Base-by-base conservation (phyloP, 2,113 vertebrate species). In the Neomonachus schauinslandi region DNA sequence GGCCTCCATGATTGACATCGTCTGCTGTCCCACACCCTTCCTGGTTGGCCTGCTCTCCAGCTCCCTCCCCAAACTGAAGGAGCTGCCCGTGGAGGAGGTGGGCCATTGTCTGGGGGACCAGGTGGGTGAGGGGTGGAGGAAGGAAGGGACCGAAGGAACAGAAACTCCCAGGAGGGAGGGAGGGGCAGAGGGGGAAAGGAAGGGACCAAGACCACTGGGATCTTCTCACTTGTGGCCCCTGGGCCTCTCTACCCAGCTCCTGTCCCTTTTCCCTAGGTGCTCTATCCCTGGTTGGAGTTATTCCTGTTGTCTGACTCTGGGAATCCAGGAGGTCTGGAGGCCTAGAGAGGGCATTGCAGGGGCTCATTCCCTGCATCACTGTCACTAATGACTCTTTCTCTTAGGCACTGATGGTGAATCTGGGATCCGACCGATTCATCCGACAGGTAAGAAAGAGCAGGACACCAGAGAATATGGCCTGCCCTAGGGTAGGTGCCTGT, bases 11-110 rank as follows among this genome's bases (percentile, higher is more conserved):
- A 99, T 99, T 95, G 99, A 99, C 98, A 99, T 99, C 0, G 99
- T 99, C 96, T 99, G 99, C 99, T 99, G 99, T 97, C 99, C 99
- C 65, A 99, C 99, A 0, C 99, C 99, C 49, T 99, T 99, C 98
- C 99, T 99, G 97, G 99, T 99, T 95, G 99, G 99, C 79, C 98
- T 99, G 98, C 99, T 99, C 89, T 99, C 99, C 99, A 99, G 99
- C 97, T 99, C 99, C 4, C 98, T 99, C 98, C 99, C 99, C 72
- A 99, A 99, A 97, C 99, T 99, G 93, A 99, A 99, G 99, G 99
- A 99, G 71, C 98, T 99, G 91, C 99, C 99, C 0, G 99, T 99
- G 83, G 99, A 99, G 98, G 99, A 99, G 99, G 99, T 99, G 98
- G 98, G 99, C 94, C 28, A 26, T 69, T 69, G n/a, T 31, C 5